Percentiles rank a stretch among this genome's conserved stretches.
phyloP scores from a whole-genome alignment of 1,140 invertebrate species.

The Anastrepha obliqua region DNA sequence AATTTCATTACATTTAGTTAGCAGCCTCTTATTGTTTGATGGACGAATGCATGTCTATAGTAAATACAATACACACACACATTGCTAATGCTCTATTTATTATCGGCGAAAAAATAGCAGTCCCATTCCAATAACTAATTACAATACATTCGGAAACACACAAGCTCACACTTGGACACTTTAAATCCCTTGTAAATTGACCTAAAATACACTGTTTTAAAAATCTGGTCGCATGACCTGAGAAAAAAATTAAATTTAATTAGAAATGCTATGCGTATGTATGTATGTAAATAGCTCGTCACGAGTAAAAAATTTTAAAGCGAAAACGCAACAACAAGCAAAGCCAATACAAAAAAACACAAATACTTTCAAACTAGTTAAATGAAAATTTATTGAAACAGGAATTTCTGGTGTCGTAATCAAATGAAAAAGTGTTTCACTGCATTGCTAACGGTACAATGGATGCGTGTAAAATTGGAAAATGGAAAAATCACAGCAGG shows the following conservation, averaged over 20 bases:
- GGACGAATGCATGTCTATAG: no score
- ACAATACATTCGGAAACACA: no score
- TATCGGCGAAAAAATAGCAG: no score
- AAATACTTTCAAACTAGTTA: slow-evolving; percentile 17
- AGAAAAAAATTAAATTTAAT: not conserved
- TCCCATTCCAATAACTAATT: no score
- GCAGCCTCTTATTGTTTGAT: no score
- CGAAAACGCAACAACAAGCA: not conserved
- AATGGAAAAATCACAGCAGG: slow-evolving; percentile 41
- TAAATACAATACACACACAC: no score
- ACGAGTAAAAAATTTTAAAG: not conserved
- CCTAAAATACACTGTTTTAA: not conserved
- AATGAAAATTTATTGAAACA: slow-evolving; percentile 42
- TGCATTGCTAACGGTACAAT: slow-evolving; percentile 22
- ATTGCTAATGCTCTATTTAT: no score
- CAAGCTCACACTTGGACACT: no score
- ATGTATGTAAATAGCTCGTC: not conserved
- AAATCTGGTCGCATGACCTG: not conserved
- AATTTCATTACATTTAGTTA: no score
- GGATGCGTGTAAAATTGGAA: slow-evolving; percentile 32
- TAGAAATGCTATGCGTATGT: not conserved
- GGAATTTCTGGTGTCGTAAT: not conserved
- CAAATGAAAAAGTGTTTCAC: not conserved
- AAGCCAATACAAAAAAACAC: not conserved
- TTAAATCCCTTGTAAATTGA: not conserved